Percentiles rank a stretch among this genome's conserved stretches.
These are phyloP conservation scores for Sebastes fasciatus DNA, from an alignment of 2,113 vertebrate species.

Conservation along the genomic window DNA sequence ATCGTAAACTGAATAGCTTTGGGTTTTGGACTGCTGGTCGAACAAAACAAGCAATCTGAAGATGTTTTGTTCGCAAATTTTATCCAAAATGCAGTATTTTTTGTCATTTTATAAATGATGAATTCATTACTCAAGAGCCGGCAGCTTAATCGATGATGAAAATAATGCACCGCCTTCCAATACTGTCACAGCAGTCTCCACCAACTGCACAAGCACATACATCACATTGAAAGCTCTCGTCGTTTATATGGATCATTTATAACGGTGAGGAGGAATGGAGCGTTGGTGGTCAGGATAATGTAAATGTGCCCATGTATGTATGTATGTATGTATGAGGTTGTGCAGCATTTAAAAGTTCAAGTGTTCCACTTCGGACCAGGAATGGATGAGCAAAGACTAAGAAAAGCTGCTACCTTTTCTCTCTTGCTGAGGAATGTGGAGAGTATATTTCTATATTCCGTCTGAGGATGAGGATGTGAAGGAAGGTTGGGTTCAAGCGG, in stretches of 20 bases:
- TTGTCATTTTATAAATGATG: not conserved
- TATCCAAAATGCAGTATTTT: not conserved
- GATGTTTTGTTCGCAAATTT: not conserved
- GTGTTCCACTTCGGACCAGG: not conserved
- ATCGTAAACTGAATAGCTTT: not conserved
- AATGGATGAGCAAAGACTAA: not conserved
- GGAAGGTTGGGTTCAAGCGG: constrained; percentile 5
- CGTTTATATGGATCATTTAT: not conserved
- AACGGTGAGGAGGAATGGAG: not conserved
- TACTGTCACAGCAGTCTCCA: not conserved
- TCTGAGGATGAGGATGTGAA: constrained; percentile 5
- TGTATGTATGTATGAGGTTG: not conserved
- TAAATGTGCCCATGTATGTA: not conserved
- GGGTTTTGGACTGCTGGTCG: not conserved
- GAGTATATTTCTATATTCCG: not conserved
- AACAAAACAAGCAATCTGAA: not conserved
- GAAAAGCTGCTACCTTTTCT: not conserved
- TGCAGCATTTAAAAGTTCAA: not conserved
- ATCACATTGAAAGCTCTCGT: not conserved
- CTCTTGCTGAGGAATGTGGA: not conserved
- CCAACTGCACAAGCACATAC: not conserved
- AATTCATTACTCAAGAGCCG: not conserved
- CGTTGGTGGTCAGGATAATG: not conserved
- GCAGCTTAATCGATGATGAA: not conserved
- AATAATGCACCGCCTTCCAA: not conserved